A percentile compares a stretch with the other conserved stretches of the same genome.
These are phyloP conservation scores for Clarias laeviceps DNA, from an alignment of 2,797 vertebrate species.

Conservation along the genomic window DNA sequence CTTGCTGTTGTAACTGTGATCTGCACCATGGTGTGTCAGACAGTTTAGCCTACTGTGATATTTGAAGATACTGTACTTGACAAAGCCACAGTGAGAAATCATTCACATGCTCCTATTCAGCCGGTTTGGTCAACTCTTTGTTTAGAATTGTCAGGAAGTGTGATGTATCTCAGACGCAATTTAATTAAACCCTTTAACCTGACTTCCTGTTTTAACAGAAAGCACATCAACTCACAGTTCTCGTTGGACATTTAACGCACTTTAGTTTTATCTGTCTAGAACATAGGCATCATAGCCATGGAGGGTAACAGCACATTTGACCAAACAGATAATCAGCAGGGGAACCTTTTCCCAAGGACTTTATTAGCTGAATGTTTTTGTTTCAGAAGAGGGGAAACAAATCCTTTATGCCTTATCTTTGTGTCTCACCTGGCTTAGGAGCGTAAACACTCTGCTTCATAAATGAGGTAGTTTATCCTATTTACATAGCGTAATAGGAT, in stretches of 20 bases:
- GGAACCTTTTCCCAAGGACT: neutral
- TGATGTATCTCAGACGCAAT: neutral
- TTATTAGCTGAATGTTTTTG: neutral
- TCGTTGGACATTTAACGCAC: neutral
- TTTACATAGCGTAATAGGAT: slow-evolving; percentile 42
- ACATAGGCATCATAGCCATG: neutral
- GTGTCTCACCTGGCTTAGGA: neutral
- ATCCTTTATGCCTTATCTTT: neutral
- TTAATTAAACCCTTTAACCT: neutral
- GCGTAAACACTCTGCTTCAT: slow-evolving; percentile 10
- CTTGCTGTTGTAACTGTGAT: neutral
- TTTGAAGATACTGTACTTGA: neutral
- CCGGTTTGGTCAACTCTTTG: neutral
- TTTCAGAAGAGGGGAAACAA: neutral
- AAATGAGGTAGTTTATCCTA: slow-evolving; percentile 18
- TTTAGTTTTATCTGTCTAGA: neutral
- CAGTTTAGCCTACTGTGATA: neutral
- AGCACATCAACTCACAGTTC: neutral
- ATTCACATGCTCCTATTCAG: neutral
- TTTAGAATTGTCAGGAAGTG: neutral
- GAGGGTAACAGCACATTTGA: neutral
- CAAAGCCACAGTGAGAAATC: neutral
- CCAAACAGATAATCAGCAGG: neutral
- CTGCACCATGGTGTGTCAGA: no score
- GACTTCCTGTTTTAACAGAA: slow-evolving; percentile 3